phyloP scores from a whole-genome alignment of 2,888 invertebrate species.

The Melinaea menophilus region DNA sequence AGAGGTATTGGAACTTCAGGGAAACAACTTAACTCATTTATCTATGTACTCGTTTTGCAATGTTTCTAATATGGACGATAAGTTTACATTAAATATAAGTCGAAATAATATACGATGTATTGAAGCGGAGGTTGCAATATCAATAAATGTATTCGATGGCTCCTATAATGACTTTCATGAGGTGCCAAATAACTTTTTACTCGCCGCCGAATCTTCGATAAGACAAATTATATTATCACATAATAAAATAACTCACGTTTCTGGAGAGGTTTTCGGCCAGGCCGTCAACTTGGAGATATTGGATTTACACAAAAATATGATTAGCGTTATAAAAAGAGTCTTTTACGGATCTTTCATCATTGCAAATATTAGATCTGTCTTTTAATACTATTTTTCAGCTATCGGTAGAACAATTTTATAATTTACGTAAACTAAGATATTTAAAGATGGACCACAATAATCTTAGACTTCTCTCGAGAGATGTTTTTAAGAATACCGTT shows the following conservation, averaged over 20 bases:
- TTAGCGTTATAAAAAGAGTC: constrained; percentile 85
- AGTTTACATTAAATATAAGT: constrained; percentile 87
- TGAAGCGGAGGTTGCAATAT: constrained; percentile 73
- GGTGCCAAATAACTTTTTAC: constrained; percentile 82
- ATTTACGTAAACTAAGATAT: constrained; percentile 84
- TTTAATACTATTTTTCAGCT: constrained; percentile 86
- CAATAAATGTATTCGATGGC: constrained; percentile 83
- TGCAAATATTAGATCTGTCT: constrained; percentile 89
- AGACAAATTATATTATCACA: constrained; percentile 84
- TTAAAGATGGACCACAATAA: constrained; percentile 85
- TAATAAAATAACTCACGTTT: constrained; percentile 84
- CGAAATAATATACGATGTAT: constrained; percentile 79
- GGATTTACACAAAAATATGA: constrained; percentile 85
- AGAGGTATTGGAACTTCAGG: constrained; percentile 87
- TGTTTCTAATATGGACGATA: constrained; percentile 80
- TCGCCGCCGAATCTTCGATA: constrained; percentile 80
- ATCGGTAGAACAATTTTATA: constrained; percentile 88
- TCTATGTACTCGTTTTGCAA: constrained; percentile 83
- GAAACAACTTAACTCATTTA: constrained; percentile 84
- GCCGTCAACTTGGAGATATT: constrained; percentile 84
- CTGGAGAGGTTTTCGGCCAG: constrained; percentile 86
- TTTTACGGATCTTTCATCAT: constrained; percentile 85
- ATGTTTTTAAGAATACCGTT: constrained; percentile 87
- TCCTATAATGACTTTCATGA: constrained; percentile 82
- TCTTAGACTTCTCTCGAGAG: constrained; percentile 84